A percentile compares a stretch with the other conserved stretches of the same genome.
These are phyloP conservation scores for Pipa parva DNA, from an alignment of 2,113 vertebrate species.

Conservation along the genomic window DNA sequence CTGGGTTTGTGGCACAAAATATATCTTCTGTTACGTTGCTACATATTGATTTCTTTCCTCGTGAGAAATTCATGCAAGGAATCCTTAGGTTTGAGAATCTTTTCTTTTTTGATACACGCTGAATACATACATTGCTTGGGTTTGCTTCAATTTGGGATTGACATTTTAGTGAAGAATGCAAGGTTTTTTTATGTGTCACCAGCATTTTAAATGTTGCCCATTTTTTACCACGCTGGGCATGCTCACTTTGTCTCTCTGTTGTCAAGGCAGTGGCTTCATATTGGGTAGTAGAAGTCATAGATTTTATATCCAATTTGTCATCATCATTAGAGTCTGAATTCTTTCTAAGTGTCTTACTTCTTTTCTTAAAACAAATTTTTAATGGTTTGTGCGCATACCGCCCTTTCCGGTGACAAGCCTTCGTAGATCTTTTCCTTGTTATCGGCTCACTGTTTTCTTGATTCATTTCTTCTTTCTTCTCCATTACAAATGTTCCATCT, in stretches of 20 bases:
- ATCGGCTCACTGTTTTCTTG: slow-evolving; percentile 51
- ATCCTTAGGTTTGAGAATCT: slow-evolving; percentile 55
- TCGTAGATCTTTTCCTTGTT: slow-evolving; percentile 27
- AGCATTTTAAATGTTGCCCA: slow-evolving; percentile 65
- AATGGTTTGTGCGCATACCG: slow-evolving; percentile 52
- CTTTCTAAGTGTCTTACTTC: slow-evolving; percentile 58
- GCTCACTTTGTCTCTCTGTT: neutral
- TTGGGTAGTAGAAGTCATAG: neutral
- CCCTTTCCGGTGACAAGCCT: slow-evolving; percentile 29
- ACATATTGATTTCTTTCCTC: slow-evolving; percentile 49
- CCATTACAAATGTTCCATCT: slow-evolving; percentile 48
- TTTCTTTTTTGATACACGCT: slow-evolving; percentile 49
- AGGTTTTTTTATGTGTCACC: slow-evolving; percentile 51
- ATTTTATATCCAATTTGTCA: neutral
- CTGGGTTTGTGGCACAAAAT: slow-evolving; percentile 45
- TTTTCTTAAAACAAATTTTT: slow-evolving; percentile 67
- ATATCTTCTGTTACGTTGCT: slow-evolving; percentile 52
- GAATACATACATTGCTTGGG: slow-evolving; percentile 34
- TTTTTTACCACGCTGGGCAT: slow-evolving; percentile 45
- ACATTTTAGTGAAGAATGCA: slow-evolving; percentile 48
- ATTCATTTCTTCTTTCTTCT: slow-evolving; percentile 50
- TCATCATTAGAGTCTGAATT: slow-evolving; percentile 15
- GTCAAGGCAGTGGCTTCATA: neutral
- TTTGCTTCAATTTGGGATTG: slow-evolving; percentile 47
- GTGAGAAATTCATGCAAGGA: slow-evolving; percentile 62